Percentiles rank a stretch among this genome's conserved stretches.
Conservation (phyloP, 2,888 invertebrate genomes). For the Parnassius apollo region DNA sequence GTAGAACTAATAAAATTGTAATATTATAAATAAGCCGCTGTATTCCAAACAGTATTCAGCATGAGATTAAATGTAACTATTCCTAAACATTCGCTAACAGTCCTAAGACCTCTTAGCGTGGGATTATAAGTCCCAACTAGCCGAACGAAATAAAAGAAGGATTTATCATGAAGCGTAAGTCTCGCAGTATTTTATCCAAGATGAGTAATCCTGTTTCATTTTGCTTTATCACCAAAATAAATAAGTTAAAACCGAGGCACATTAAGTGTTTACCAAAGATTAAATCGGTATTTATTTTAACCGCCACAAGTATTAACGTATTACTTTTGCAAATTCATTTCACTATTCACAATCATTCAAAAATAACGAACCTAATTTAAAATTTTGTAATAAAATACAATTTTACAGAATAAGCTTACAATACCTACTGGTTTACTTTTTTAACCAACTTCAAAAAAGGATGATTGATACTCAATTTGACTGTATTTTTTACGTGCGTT, state of each 20-base stretch:
- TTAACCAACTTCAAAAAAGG: too few relatives aligned
- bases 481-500: too few relatives aligned
- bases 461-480: too few relatives aligned
- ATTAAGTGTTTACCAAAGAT: not conserved
- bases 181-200: not conserved
- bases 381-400: not conserved
- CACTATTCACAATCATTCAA: too few relatives aligned
- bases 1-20: too few relatives aligned
- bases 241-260: too few relatives aligned
- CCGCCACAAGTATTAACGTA: not conserved
- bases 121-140: slow-evolving; percentile 8
- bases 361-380: not conserved
- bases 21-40: not conserved
- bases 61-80: not conserved
- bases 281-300: slow-evolving; percentile 1
- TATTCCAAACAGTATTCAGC: not conserved
- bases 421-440: too few relatives aligned
- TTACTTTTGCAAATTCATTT: not conserved
- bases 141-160: not conserved
- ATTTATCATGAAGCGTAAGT: slow-evolving; percentile 8
- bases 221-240: not conserved
- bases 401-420: too few relatives aligned
- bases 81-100: slow-evolving; percentile 9
- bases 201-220: slow-evolving; percentile 8
- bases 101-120: slow-evolving; percentile 13